Conservation (phyloP, 2,797 vertebrate species). For the Picus viridis region DNA sequence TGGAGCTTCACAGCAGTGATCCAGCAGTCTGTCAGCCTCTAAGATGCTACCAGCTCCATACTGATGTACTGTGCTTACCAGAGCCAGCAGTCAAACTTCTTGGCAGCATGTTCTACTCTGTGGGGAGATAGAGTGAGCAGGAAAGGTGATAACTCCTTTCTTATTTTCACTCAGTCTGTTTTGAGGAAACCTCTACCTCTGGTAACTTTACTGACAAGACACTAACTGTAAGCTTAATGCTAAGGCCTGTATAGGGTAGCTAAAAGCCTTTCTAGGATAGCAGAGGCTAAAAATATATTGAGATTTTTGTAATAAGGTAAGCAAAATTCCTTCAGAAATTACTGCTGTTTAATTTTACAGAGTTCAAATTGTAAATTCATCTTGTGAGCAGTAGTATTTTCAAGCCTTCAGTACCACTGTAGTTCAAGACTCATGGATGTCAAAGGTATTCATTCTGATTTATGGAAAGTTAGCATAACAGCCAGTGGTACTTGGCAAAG, state of each 20-base stretch:
- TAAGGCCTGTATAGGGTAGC: not conserved
- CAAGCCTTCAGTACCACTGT: not conserved
- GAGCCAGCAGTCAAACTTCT: not conserved
- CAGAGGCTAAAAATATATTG: not conserved
- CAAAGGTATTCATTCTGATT: not conserved
- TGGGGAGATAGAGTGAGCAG: not conserved
- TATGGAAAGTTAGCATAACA: not conserved
- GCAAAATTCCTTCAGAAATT: not conserved
- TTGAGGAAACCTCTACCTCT: constrained; percentile 59
- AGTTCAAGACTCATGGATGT: not conserved
- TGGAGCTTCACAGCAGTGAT: not conserved
- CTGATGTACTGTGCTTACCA: not conserved
- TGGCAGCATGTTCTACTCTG: not conserved
- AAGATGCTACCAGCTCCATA: not conserved
- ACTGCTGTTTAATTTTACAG: not conserved
- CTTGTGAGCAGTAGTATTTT: not conserved
- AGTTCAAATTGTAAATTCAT: not conserved
- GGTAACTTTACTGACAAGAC: constrained; percentile 23
- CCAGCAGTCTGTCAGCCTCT: not conserved
- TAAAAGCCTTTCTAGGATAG: not conserved
- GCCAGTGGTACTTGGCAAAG: not conserved
- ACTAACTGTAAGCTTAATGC: not conserved
- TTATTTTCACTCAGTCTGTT: not conserved
- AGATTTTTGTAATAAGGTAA: not conserved
- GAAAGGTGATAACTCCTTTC: not conserved